Base-by-base conservation (phyloP, 2,888 invertebrate genomes). In the Pomacea canaliculata region DNA sequence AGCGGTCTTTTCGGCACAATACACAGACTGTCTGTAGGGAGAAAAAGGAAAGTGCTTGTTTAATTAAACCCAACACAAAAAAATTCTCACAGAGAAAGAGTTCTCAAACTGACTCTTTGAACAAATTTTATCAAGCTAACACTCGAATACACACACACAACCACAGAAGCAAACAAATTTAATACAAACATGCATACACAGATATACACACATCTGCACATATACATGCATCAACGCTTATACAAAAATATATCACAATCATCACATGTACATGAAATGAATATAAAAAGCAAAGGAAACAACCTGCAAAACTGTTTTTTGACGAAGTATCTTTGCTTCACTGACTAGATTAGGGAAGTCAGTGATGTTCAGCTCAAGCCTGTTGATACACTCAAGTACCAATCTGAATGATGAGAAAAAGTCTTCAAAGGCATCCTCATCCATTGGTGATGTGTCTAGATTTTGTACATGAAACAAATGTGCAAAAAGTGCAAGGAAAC, bases 121-220 rank as follows among this genome's bases (percentile, higher is more conserved):
- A 37, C 37, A 37, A 37, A 37, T 37, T 37, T 3, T 37, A 37
- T 37, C 46, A 67, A 27, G 37, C 67, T 46, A 2, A 67, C 19
- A 46, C 67, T 7, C 19, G 48, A 37, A 67, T 46, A 70, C 19
- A 27, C 37, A 60, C 70, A 60, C 70, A 70, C 60, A 70, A 13
- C 12, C 70, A 70, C 37, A 60, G 37, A 46, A 10, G 51, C 68
- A 68, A 48, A 67, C 37, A 67, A 27, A 48, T 49, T 4, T 13
- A 48, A 48, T 46, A 7, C 48, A 69, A 13, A 16, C 69, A 69
- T 48, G 23, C 48, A 69, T 18, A 48, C 46, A 9, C n/a, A 69
- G 16, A 37, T 37, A 67, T 48, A 67, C 12, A 37, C 37, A 67
- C 46, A 37, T 18, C 10, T 37, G 19, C 27, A 67, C 13, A 67